Conservation (phyloP, 2,888 invertebrate genomes). For the Pantelozetes paolii region DNA sequence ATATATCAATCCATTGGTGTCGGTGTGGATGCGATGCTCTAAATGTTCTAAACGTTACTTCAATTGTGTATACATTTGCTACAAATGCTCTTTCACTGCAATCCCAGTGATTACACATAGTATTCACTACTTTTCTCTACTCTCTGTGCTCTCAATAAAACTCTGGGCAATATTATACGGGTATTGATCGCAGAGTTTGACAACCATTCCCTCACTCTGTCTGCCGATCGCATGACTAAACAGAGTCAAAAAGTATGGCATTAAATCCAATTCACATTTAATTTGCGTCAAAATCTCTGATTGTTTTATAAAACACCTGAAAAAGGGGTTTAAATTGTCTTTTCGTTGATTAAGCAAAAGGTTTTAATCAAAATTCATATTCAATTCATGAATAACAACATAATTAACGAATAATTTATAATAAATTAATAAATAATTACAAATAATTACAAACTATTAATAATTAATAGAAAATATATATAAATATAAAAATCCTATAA, state of each 20-base stretch:
- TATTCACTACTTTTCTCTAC: not conserved
- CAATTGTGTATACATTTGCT: not conserved
- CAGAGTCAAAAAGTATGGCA: too few species aligned
- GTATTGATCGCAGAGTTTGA: not conserved
- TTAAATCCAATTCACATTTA: not conserved
- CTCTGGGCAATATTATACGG: not conserved
- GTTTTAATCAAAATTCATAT: not conserved
- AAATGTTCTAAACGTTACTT: not conserved
- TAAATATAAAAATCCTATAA: not conserved
- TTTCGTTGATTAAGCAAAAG: conserved; percentile 25
- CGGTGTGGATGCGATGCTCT: conserved; percentile 4
- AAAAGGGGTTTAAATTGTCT: not conserved
- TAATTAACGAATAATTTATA: conserved; percentile 19
- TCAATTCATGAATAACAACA: not conserved
- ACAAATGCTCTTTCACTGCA: not conserved
- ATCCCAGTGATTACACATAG: too few species aligned
- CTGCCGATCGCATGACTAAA: too few species aligned
- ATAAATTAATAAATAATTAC: conserved; percentile 12
- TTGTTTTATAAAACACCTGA: not conserved
- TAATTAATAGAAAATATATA: conserved; percentile 21
- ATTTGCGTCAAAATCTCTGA: not conserved
- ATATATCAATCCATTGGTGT: not conserved
- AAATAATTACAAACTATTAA: too few species aligned
- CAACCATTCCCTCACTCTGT: not conserved
- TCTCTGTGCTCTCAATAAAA: not conserved